phyloP scores from a whole-genome alignment of 2,113 vertebrate species.

The Lota lota region DNA sequence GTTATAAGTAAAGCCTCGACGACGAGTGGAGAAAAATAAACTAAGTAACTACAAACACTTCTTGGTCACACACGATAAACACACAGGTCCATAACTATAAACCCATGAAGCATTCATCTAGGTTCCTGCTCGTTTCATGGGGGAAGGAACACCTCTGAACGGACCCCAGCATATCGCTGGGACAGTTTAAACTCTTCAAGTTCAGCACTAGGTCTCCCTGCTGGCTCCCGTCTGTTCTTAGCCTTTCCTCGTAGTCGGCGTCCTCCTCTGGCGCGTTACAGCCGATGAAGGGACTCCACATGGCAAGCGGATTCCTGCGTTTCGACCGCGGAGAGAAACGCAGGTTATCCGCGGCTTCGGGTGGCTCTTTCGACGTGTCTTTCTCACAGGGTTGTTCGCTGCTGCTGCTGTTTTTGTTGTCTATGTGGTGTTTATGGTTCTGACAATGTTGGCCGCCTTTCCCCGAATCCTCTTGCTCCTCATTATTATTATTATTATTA shows the following conservation, averaged over 20 bases:
- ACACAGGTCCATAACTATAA: not conserved
- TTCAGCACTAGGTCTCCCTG: slow-evolving; percentile 21
- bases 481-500: not conserved
- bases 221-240: not conserved
- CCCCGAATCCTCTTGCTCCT: not conserved
- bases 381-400: no score
- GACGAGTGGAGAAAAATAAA: not conserved
- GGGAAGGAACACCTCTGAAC: slow-evolving; percentile 28
- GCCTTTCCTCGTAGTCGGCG: slow-evolving; percentile 10
- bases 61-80: not conserved
- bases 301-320: no score
- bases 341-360: no score
- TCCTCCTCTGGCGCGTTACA: not conserved
- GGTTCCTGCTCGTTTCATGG: slow-evolving; percentile 7
- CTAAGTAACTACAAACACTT: not conserved
- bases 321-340: no score
- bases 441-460: not conserved
- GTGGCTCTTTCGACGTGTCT: not conserved
- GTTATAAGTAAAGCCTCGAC: not conserved
- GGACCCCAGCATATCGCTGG: slow-evolving; percentile 20
- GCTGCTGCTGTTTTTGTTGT: no score
- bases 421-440: no score
- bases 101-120: slow-evolving; percentile 3
- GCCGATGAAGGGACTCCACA: no score
- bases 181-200: slow-evolving; percentile 32